Conservation (phyloP, 2,888 invertebrate genomes). For the Thera obeliscata region DNA sequence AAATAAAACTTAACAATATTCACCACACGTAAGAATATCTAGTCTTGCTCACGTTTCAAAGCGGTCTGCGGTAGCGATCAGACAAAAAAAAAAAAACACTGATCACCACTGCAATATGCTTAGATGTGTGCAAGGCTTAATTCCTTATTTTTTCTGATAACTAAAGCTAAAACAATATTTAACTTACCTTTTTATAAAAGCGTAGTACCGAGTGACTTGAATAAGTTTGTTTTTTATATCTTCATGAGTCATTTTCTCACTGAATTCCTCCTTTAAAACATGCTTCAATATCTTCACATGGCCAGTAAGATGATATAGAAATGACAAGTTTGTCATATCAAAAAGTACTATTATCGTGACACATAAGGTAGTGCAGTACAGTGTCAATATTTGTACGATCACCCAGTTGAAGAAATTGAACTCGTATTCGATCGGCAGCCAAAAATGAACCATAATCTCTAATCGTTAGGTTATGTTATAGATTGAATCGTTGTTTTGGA, state of each 20-base stretch:
- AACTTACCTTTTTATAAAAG: slow-evolving; percentile 52
- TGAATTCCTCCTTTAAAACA: slow-evolving; percentile 40
- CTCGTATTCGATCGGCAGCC: slow-evolving; percentile 56
- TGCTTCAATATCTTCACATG: slow-evolving; percentile 54
- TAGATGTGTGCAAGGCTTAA: no score
- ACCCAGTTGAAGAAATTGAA: slow-evolving; percentile 50
- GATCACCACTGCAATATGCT: no score
- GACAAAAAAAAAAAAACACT: no score
- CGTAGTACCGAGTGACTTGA: slow-evolving; percentile 49
- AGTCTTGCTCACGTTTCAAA: no score
- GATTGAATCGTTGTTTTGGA: slow-evolving; percentile 42
- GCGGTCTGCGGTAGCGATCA: no score
- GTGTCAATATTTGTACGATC: slow-evolving; percentile 44
- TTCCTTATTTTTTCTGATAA: no score
- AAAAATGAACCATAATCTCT: slow-evolving; percentile 52
- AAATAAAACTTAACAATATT: no score
- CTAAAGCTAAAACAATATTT: background rate
- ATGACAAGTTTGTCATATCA: slow-evolving; percentile 49
- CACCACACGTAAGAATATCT: no score
- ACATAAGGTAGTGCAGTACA: slow-evolving; percentile 35
- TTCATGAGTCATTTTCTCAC: slow-evolving; percentile 36
- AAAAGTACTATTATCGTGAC: slow-evolving; percentile 41
- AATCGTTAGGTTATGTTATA: slow-evolving; percentile 47
- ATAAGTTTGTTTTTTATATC: slow-evolving; percentile 44
- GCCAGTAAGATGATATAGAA: slow-evolving; percentile 53